phyloP scores from a whole-genome alignment of 1,140 invertebrate genomes.

The Drosophila sechellia region DNA sequence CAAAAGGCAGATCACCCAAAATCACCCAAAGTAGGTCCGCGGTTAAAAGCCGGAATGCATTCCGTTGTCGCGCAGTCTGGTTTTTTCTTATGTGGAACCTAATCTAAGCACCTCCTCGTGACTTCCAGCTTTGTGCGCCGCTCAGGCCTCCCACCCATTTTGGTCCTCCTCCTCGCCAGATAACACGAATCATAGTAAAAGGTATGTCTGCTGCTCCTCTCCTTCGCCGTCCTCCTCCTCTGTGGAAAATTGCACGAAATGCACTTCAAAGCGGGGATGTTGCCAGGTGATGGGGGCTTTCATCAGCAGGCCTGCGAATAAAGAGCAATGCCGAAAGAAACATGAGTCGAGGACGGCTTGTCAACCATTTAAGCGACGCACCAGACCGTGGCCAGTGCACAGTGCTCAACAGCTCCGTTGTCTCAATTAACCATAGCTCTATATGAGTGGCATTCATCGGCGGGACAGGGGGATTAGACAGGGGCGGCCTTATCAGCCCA shows the following conservation, averaged over 20 bases:
- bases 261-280: slow-evolving; percentile 52
- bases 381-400: slow-evolving; percentile 57
- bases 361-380: slow-evolving; percentile 66
- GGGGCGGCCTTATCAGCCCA: slow-evolving; percentile 49
- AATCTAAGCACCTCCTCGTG: slow-evolving; percentile 8
- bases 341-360: slow-evolving; percentile 31
- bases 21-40: neutral
- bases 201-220: slow-evolving; percentile 29
- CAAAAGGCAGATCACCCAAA: slow-evolving; percentile 49
- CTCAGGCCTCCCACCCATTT: slow-evolving; percentile 10
- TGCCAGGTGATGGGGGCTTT: slow-evolving; percentile 31
- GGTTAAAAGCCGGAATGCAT: slow-evolving; percentile 21
- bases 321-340: slow-evolving; percentile 32
- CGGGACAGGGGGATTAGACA: slow-evolving; percentile 17
- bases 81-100: slow-evolving; percentile 23
- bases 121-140: slow-evolving; percentile 11
- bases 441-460: neutral
- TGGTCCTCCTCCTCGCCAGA: slow-evolving; percentile 31
- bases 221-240: neutral
- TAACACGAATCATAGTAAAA: slow-evolving; percentile 59
- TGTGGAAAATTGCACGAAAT: slow-evolving; percentile 65
- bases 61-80: slow-evolving; percentile 52
- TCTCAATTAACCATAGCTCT: slow-evolving; percentile 29
- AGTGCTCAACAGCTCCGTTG: slow-evolving; percentile 20
- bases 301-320: slow-evolving; percentile 73